Base-by-base conservation (phyloP, 1,140 invertebrate genomes). In the Halictus rubicundus region DNA sequence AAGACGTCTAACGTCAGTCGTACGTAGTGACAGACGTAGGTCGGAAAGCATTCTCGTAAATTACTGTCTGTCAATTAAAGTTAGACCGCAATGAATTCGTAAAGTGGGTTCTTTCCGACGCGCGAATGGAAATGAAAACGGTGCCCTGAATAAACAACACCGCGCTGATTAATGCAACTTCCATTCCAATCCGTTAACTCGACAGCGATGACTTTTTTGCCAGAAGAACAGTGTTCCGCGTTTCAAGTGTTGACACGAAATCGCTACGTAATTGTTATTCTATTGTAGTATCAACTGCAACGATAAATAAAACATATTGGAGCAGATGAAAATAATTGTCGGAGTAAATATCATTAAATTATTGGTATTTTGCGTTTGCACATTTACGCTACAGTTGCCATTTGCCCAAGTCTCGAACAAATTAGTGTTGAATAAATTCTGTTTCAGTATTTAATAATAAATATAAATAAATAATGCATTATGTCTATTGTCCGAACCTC, bases 31-130 rank as follows among this genome's bases (percentile, higher is more conserved):
- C 76, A 52, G 49, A 64, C 49, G 64, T 63, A 32, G 21, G 4
- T 54, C 46, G 46, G n/a, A 12, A 64, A 57, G 60, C 63, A 46
- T 72, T 32, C 60, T 16, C n/a, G 46, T n/a, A 54, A 78, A 72
- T 78, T 78, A 39, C 49, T 32, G 37, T 6, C 52, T 37, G 76
- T 78, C 76, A 65, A 78, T 72, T 78, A 78, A 78, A 78, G 46
- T 72, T 49, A 23, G 27, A 10, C 23, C n/a, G 23, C 19, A 25
- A 57, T 65, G 32, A 71, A 72, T 72, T 57, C 42, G 49, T 57
- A 61, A 60, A 25, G n/a, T 14, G 49, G 74, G 60, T 66, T 42
- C 61, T 73, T 74, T 14, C 14, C 23, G 25, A 37, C 23, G 54
- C 6, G 27, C 19, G 52, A 60, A 64, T 49, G 49, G 7, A 68